Conservation (phyloP, 1,140 invertebrate genomes). For the Drosophila lowei region DNA sequence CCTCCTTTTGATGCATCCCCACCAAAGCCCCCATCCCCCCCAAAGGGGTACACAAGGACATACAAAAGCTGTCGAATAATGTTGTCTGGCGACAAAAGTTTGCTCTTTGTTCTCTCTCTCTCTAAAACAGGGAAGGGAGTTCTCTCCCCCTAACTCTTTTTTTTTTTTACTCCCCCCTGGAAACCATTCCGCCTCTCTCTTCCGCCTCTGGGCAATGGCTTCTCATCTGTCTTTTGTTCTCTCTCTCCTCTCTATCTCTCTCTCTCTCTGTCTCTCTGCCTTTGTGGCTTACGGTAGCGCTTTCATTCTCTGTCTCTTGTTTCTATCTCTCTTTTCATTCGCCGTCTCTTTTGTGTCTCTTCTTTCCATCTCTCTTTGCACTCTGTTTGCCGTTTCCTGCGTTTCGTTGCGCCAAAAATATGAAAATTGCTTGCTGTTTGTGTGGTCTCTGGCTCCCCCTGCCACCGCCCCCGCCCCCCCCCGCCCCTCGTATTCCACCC, state of each 20-base stretch:
- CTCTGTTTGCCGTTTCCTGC: conserved; percentile 35
- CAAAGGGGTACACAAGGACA: conserved; percentile 18
- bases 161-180: not conserved
- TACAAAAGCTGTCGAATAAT: conserved; percentile 40
- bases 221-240: conserved; percentile 46
- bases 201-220: conserved; percentile 44
- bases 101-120: conserved; percentile 1
- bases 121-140: not conserved
- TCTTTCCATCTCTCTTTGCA: conserved; percentile 4
- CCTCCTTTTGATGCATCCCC: not conserved
- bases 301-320: conserved; percentile 18
- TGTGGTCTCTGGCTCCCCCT: not conserved
- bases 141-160: conserved; percentile 7
- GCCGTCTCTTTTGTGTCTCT: too few relatives aligned
- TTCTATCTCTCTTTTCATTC: conserved; percentile 4
- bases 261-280: conserved; percentile 9
- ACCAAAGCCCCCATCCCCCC: not conserved
- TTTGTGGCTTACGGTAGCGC: not conserved
- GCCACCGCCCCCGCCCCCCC: not conserved
- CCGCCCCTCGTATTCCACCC: not conserved
- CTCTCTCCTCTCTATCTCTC: conserved; percentile 1
- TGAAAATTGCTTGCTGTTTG: conserved; percentile 61
- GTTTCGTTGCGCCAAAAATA: conserved; percentile 57
- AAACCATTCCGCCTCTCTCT: conserved; percentile 47
- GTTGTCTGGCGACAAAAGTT: conserved; percentile 50